These are phyloP conservation scores for Phortica variegata DNA, from an alignment of 1,140 invertebrate genomes.

Conservation along the genomic window DNA sequence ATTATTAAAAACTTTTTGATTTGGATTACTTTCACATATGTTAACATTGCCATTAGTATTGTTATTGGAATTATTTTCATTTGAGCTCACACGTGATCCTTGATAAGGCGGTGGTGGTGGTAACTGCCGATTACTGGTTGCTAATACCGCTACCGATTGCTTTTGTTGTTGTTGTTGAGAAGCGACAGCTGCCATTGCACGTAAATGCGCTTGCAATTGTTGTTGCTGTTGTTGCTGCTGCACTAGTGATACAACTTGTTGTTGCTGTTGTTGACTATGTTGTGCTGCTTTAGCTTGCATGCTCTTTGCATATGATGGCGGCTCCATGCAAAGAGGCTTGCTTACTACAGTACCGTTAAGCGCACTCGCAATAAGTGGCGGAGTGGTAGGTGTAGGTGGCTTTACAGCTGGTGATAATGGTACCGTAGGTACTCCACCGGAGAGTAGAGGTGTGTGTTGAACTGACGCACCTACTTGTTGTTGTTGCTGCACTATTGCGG, in stretches of 20 bases:
- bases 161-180: slow-evolving; percentile 33
- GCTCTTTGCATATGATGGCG: slow-evolving; percentile 86
- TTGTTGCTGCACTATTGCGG: slow-evolving; percentile 62
- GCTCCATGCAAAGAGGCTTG: slow-evolving; percentile 77
- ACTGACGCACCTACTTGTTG: slow-evolving; percentile 43
- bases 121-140: slow-evolving; percentile 60
- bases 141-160: slow-evolving; percentile 48
- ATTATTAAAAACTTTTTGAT: slow-evolving; percentile 53
- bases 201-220: slow-evolving; percentile 54
- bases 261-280: slow-evolving; percentile 46
- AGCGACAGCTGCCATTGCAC: slow-evolving; percentile 52
- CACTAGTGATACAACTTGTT: slow-evolving; percentile 53
- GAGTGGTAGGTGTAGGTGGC: slow-evolving; percentile 61
- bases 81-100: slow-evolving; percentile 29
- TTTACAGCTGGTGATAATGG: slow-evolving; percentile 23
- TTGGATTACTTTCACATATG: slow-evolving; percentile 31
- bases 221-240: slow-evolving; percentile 46
- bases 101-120: slow-evolving; percentile 71
- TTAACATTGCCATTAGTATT: slow-evolving; percentile 22
- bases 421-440: slow-evolving; percentile 41
- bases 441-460: slow-evolving; percentile 57
- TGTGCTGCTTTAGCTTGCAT: slow-evolving; percentile 83
- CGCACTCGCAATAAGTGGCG: slow-evolving; percentile 58
- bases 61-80: slow-evolving; percentile 31
- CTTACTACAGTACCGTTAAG: slow-evolving; percentile 36